Conservation (phyloP, 2,113 vertebrate species). For the Loxodonta africana region DNA sequence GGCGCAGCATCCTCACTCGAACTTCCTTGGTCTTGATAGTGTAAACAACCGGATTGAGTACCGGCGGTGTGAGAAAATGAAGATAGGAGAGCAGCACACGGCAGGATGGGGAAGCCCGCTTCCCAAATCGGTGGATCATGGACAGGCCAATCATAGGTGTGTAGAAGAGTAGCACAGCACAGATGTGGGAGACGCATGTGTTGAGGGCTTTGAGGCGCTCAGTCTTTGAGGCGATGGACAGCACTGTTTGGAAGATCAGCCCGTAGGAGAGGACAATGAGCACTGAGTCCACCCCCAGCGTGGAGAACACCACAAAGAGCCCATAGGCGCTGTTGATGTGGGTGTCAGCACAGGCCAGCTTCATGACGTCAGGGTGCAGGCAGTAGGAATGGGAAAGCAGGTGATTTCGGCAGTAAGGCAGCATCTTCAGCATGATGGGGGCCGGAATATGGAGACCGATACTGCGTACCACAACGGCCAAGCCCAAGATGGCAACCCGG, state of each 20-base stretch:
- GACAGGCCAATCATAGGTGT: conserved; percentile 65
- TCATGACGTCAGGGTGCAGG: conserved; percentile 70
- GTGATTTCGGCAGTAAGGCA: conserved; percentile 43
- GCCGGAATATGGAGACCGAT: conserved; percentile 21
- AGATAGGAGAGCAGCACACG: conserved; percentile 63
- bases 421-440: conserved; percentile 65
- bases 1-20: neutral
- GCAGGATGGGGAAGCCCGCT: neutral
- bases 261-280: conserved; percentile 71
- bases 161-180: conserved; percentile 69
- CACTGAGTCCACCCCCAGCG: conserved; percentile 62
- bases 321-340: conserved; percentile 58
- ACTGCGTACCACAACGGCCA: conserved; percentile 1
- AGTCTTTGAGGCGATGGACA: conserved; percentile 61
- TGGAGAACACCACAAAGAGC: conserved; percentile 71
- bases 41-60: conserved; percentile 71
- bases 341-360: conserved; percentile 55
- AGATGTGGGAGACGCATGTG: conserved; percentile 76
- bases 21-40: conserved; percentile 71
- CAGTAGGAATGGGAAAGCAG: conserved; percentile 74
- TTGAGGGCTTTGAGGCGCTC: conserved; percentile 72
- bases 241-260: conserved; percentile 64
- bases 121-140: conserved; percentile 62
- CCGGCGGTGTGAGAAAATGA: conserved; percentile 56
- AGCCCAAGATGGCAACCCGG: neutral